phyloP scores from a whole-genome alignment of 2,113 vertebrate species.

The Strix aluco region DNA sequence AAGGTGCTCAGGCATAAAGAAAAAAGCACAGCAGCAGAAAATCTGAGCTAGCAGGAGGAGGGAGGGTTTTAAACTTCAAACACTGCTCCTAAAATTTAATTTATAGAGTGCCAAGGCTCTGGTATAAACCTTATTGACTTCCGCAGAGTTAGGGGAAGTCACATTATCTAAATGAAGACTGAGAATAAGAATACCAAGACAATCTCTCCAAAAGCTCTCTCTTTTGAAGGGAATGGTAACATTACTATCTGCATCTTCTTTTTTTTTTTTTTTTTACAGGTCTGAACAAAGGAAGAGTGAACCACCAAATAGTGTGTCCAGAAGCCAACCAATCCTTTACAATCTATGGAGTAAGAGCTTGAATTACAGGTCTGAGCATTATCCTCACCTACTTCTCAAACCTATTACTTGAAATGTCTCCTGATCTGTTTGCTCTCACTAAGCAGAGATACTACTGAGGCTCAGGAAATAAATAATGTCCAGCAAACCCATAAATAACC shows the following conservation, averaged over 20 bases:
- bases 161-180: neutral
- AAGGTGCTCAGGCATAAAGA: conserved; percentile 81
- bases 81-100: conserved; percentile 48
- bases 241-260: neutral
- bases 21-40: conserved; percentile 72
- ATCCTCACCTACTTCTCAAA: neutral
- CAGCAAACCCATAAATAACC: neutral
- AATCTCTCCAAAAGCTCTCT: neutral
- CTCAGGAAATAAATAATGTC: neutral
- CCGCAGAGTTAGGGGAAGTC: neutral
- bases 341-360: neutral
- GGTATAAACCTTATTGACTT: neutral
- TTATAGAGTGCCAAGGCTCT: conserved; percentile 16
- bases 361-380: neutral
- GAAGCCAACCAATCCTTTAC: neutral
- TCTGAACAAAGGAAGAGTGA: conserved; percentile 9
- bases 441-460: neutral
- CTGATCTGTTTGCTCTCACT: neutral
- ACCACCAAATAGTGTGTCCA: neutral
- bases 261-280: neutral
- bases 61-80: conserved; percentile 25
- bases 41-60: neutral
- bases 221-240: neutral
- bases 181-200: neutral
- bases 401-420: neutral